A percentile compares a stretch with the other conserved stretches of the same genome.
phyloP scores from a whole-genome alignment of 2,888 invertebrate genomes.

The Chrysotoxum bicinctum region DNA sequence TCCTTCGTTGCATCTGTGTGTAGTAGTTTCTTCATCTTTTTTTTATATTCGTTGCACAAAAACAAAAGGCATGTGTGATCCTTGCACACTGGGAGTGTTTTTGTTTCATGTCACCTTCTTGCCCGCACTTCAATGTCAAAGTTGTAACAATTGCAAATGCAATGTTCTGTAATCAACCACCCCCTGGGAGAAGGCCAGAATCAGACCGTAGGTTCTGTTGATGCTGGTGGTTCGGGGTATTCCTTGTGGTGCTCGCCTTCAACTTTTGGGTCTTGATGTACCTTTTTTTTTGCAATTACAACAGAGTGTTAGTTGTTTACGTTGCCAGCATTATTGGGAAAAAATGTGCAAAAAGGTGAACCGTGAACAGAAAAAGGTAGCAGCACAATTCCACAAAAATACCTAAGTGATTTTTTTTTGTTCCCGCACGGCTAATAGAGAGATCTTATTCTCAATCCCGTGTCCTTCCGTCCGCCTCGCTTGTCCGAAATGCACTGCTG shows the following conservation, averaged over 20 bases:
- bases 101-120: conserved; percentile 54
- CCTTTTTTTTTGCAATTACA: conserved; percentile 47
- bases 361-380: not conserved
- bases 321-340: conserved; percentile 22
- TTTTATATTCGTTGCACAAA: not conserved
- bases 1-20: conserved; percentile 30
- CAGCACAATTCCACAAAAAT: conserved; percentile 40
- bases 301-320: conserved; percentile 39
- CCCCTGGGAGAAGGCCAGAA: conserved; percentile 42
- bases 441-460: conserved; percentile 37
- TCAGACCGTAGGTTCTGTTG: conserved; percentile 10
- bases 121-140: conserved; percentile 57
- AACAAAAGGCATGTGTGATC: conserved; percentile 49
- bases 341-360: conserved; percentile 1
- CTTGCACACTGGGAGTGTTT: conserved; percentile 6
- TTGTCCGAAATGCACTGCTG: not conserved
- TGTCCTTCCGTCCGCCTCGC: conserved; percentile 2
- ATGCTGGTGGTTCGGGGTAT: not conserved
- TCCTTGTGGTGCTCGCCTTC: conserved; percentile 26
- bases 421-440: conserved; percentile 60
- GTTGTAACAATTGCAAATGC: conserved; percentile 44
- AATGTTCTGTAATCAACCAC: conserved; percentile 63
- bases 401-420: conserved; percentile 34
- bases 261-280: conserved; percentile 28
- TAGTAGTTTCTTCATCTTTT: not conserved